Evolutionary conservation across 2,888 invertebrate species (phyloP), one percentile per base, ranked within the genome.

Genomic region (Drosophila quinaria): DNA sequence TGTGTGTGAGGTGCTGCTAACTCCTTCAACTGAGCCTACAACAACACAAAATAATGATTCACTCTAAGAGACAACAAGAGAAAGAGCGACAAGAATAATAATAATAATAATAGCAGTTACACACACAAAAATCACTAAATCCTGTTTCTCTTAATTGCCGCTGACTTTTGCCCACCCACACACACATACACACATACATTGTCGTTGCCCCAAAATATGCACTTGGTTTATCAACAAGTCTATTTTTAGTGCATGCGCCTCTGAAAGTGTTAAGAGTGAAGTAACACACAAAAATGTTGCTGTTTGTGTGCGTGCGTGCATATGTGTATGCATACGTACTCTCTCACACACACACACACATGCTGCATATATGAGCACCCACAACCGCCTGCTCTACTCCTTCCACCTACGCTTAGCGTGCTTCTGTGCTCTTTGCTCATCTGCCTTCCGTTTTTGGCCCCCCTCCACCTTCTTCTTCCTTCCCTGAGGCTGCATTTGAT

Each of bases 171-270:
- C 58, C 37, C 67, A 74, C 59, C 52, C 64, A 58, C 65, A 74
- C 17, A 47, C 31, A 41, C 22, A 37, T 35, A 33, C 8, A 44
- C 31, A 37, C 19, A 52, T 29, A 25, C 22, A 44, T 47, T 37
- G 52, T 49, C 46, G 47, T 19, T 69, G 62, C 65, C 69, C 80
- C 70, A 75, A 76, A 76, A 76, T 79, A 65, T 76, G 76, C 76
- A 79, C 59, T 79, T 59, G 62, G 55, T 89, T 90, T 89, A 89
- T 90, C 87, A 90, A 87, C 90, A 90, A 89, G 90, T 90, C 89
- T 90, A 90, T 90, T 90, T 90, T 81, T 89, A 89, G 84, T 74
- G 52, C 52, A 51, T 74, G 63, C 62, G 74, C 74, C 70, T 76
- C 75, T 44, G 62, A 63, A 78, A 79, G 72, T 77, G 70, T 74